phyloP scores from a whole-genome alignment of 2,113 vertebrate species.

The Pygoscelis adeliae region DNA sequence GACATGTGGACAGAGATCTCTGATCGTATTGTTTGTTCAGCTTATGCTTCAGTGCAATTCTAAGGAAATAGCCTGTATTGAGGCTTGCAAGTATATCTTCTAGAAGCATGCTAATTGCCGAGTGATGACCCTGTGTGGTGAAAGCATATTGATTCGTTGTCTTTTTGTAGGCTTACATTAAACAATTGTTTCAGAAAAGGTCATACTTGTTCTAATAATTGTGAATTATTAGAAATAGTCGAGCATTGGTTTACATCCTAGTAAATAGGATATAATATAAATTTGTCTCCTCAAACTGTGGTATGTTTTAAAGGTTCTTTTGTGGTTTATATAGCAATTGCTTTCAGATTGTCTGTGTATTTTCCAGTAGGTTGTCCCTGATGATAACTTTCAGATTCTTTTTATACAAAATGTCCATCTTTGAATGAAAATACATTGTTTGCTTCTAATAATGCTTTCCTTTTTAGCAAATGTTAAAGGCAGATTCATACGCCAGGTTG shows the following conservation, averaged over 20 bases:
- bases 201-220: not conserved
- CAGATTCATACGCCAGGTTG: not conserved
- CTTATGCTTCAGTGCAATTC: not conserved
- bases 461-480: not conserved
- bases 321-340: not conserved
- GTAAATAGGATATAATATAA: not conserved
- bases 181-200: not conserved
- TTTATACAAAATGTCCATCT: not conserved
- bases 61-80: not conserved
- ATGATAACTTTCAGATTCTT: not conserved
- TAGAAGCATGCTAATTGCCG: not conserved
- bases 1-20: not conserved
- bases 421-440: not conserved
- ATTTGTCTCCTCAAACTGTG: not conserved
- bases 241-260: not conserved
- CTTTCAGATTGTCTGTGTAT: not conserved
- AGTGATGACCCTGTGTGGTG: not conserved
- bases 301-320: not conserved
- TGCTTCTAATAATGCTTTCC: not conserved
- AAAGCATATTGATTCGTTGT: not conserved
- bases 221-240: not conserved
- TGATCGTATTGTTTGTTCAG: not conserved
- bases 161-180: not conserved
- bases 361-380: not conserved
- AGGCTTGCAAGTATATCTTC: not conserved